Conservation (phyloP, 2,888 invertebrate species). For the Sialis fuliginosa region DNA sequence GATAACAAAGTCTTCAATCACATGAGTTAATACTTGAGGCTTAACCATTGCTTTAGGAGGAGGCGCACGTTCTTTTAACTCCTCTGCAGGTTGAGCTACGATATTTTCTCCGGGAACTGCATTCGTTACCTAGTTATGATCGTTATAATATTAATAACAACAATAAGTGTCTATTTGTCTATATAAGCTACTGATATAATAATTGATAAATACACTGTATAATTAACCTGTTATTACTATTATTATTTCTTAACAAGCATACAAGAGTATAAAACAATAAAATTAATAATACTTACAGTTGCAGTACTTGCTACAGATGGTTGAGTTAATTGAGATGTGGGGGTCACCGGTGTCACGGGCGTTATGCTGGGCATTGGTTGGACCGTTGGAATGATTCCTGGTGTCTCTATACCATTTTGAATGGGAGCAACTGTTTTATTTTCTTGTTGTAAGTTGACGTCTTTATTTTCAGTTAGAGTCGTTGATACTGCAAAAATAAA, state of each 20-base stretch:
- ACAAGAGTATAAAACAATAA: too few relatives aligned
- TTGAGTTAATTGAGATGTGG: background rate
- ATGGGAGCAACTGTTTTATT: slow-evolving; percentile 3
- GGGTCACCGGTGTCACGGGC: background rate
- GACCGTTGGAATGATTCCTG: slow-evolving; percentile 11
- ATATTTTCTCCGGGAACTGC: slow-evolving; percentile 13
- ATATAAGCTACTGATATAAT: too few relatives aligned
- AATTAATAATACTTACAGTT: slow-evolving; percentile 2
- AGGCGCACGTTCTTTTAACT: slow-evolving; percentile 33
- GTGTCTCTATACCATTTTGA: slow-evolving; percentile 13
- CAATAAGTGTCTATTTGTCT: too few relatives aligned
- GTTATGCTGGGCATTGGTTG: slow-evolving; percentile 22
- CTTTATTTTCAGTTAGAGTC: background rate
- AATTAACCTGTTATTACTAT: too few relatives aligned
- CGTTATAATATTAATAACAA: too few relatives aligned
- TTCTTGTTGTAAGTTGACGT: background rate
- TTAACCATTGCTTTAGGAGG: slow-evolving; percentile 85
- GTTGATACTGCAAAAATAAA: background rate
- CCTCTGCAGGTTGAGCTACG: slow-evolving; percentile 18
- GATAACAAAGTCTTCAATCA: slow-evolving; percentile 92
- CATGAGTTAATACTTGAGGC: slow-evolving; percentile 88
- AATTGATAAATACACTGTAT: too few relatives aligned
- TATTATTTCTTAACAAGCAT: too few relatives aligned
- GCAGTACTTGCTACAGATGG: background rate
- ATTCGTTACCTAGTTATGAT: slow-evolving; percentile 15